A percentile compares a stretch with the other conserved stretches of the same genome.
These are phyloP conservation scores for Ovibos moschatus DNA, from an alignment of 2,113 vertebrate species.

Conservation along the genomic window DNA sequence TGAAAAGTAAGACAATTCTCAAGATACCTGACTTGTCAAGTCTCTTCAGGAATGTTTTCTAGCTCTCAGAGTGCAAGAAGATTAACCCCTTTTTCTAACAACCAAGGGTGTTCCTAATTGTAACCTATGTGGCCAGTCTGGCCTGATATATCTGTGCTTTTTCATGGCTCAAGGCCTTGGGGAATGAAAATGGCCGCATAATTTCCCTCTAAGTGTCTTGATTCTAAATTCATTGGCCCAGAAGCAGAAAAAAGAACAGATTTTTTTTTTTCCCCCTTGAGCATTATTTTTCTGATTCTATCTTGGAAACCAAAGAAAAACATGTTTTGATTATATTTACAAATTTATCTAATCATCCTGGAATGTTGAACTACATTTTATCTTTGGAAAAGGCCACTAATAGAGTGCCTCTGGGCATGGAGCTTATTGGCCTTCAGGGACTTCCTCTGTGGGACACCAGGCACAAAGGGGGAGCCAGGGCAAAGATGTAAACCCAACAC, in stretches of 20 bases:
- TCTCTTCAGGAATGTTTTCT: not conserved
- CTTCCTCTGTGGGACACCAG: not conserved
- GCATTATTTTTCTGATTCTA: conserved; percentile 47
- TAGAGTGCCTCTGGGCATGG: not conserved
- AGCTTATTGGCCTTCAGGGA: not conserved
- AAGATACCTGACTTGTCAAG: not conserved
- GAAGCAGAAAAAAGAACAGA: conserved; percentile 29
- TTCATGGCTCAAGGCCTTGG: not conserved
- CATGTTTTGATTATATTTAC: conserved; percentile 69
- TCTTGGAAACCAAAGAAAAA: conserved; percentile 42
- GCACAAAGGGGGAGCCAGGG: not conserved
- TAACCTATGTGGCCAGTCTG: not conserved
- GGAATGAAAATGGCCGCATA: not conserved
- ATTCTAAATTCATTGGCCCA: not conserved
- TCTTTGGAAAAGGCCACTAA: not conserved
- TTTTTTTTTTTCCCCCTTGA: not conserved
- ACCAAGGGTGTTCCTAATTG: no score
- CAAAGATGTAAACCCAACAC: not conserved
- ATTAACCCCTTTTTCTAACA: not conserved
- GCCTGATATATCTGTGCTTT: not conserved
- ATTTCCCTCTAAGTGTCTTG: not conserved
- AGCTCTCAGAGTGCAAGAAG: not conserved
- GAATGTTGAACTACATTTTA: conserved; percentile 42
- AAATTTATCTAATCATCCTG: conserved; percentile 43
- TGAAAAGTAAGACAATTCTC: not conserved